These are phyloP conservation scores for Adelges cooleyi DNA, from an alignment of 1,140 invertebrate genomes.

Conservation along the genomic window DNA sequence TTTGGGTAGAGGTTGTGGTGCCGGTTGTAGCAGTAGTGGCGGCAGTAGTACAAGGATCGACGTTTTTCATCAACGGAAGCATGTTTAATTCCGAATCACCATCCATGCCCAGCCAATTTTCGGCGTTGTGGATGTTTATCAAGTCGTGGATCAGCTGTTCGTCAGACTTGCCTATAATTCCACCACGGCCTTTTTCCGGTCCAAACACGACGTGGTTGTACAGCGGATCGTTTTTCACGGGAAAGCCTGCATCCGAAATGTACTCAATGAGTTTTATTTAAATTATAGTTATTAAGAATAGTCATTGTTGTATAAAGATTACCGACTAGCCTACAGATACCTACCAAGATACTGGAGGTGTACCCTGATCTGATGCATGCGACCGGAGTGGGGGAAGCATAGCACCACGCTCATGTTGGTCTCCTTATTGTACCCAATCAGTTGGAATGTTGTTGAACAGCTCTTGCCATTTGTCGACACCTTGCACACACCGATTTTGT, in stretches of 20 bases:
- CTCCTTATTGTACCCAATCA: slow-evolving; percentile 65
- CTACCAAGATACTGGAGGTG: slow-evolving; percentile 85
- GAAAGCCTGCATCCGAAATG: slow-evolving; percentile 74
- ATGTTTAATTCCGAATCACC: slow-evolving; percentile 69
- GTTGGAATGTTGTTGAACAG: slow-evolving; percentile 78
- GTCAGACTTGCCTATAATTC: slow-evolving; percentile 79
- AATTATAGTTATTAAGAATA: no score
- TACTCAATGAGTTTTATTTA: no score
- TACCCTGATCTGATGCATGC: slow-evolving; percentile 98
- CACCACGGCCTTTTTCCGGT: slow-evolving; percentile 80
- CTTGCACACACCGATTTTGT: slow-evolving; percentile 90
- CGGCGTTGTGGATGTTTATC: slow-evolving; percentile 82
- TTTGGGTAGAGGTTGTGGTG: no score
- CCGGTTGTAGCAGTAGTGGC: slow-evolving; percentile 7
- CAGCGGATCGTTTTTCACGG: slow-evolving; percentile 91
- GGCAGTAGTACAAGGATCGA: slow-evolving; percentile 43
- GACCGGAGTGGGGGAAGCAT: slow-evolving; percentile 84
- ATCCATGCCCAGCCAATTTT: slow-evolving; percentile 86
- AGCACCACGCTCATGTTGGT: slow-evolving; percentile 81
- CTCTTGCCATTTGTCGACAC: slow-evolving; percentile 82
- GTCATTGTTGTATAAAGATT: neutral
- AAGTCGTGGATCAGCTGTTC: slow-evolving; percentile 81
- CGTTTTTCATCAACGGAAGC: slow-evolving; percentile 47
- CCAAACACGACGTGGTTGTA: slow-evolving; percentile 91
- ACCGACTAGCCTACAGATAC: no score